Conservation (phyloP, 2,797 vertebrate species). For the Chaunax sp. region DNA sequence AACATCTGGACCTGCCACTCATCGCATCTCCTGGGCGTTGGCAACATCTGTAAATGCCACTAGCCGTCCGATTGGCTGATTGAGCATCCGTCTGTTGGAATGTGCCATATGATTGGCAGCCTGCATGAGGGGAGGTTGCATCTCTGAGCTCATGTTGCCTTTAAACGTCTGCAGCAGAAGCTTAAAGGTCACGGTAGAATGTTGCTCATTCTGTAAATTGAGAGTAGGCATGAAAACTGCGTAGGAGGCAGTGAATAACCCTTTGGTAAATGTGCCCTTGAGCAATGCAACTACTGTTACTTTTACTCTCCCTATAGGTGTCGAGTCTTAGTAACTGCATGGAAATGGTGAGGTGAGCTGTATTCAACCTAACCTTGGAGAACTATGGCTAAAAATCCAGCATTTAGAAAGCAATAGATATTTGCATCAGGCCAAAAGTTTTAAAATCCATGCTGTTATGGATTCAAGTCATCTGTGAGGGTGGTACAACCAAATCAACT, state of each 20-base stretch:
- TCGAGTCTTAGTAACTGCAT: neutral
- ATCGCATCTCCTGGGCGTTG: constrained; percentile 42
- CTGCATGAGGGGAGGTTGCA: constrained; percentile 25
- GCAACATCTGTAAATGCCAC: constrained; percentile 63
- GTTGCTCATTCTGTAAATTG: constrained; percentile 15
- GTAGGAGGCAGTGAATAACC: constrained; percentile 44
- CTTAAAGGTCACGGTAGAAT: constrained; percentile 62
- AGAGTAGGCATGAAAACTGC: constrained; percentile 38
- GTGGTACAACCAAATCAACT: no score
- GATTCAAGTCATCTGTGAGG: no score
- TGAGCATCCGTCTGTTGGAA: constrained; percentile 48
- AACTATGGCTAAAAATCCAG: constrained; percentile 11
- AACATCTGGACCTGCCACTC: constrained; percentile 66
- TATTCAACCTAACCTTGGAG: constrained; percentile 38
- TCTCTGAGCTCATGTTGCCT: constrained; percentile 3
- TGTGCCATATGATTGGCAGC: constrained; percentile 36
- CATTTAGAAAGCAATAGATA: constrained; percentile 17
- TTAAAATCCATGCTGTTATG: no score
- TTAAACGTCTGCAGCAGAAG: constrained; percentile 31
- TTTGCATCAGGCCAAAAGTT: constrained; percentile 8
- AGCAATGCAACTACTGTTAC: constrained; percentile 49
- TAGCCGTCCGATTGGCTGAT: constrained; percentile 24
- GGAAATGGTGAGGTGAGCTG: constrained; percentile 4
- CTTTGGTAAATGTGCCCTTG: constrained; percentile 45
- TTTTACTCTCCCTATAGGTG: constrained; percentile 3